phyloP scores from a whole-genome alignment of 2,113 vertebrate species.

The Rhabdomys dilectus region DNA sequence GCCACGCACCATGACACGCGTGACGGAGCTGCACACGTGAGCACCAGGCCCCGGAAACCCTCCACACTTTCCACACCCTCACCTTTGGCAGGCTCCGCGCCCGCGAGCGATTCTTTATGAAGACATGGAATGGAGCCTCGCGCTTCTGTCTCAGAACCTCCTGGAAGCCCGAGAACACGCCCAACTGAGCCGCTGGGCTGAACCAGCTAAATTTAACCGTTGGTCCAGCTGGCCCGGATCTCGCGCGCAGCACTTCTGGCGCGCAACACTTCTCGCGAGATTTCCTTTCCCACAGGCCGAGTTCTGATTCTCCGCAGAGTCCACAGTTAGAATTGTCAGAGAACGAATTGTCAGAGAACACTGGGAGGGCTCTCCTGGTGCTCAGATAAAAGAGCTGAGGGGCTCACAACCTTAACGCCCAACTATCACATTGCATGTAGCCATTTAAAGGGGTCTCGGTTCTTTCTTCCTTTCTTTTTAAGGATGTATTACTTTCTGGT shows the following conservation, averaged over 20 bases:
- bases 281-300: rapidly evolving
- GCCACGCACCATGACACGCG: not conserved
- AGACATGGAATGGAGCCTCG: not conserved
- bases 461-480: not conserved
- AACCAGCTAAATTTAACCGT: not conserved
- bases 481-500: not conserved
- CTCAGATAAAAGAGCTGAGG: not conserved
- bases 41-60: too few relatives aligned
- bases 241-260: too few relatives aligned
- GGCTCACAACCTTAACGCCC: not conserved
- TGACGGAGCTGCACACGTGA: not conserved
- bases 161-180: not conserved
- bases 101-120: not conserved
- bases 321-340: not conserved
- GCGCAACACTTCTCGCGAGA: rapidly evolving
- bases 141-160: not conserved
- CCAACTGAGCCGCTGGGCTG: not conserved
- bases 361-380: rapidly evolving
- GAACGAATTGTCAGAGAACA: not conserved
- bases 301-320: not conserved
- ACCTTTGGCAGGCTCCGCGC: not conserved
- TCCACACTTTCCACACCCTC: not conserved
- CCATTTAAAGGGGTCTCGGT: not conserved
- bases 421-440: not conserved
- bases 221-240: not conserved